Evolutionary conservation across 2,797 vertebrate species (phyloP).

Genomic region (Clarias pachynema): DNA sequence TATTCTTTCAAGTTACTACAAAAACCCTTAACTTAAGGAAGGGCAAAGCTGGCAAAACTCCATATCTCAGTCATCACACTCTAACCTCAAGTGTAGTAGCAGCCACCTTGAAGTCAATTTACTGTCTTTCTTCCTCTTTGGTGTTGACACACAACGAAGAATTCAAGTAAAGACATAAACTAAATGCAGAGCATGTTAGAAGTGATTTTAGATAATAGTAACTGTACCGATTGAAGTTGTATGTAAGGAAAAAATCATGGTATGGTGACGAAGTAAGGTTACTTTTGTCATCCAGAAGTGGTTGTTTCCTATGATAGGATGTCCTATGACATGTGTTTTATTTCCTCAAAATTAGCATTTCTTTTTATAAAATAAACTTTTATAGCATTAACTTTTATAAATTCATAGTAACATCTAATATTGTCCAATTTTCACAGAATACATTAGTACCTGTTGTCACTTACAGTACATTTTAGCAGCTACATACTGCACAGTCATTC

Average conservation of each 20-base stretch:
- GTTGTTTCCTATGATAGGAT: background rate
- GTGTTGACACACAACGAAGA: background rate
- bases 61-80: background rate
- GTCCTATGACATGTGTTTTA: background rate
- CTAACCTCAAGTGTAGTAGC: background rate
- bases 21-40: background rate
- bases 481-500: background rate
- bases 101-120: background rate
- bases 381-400: background rate
- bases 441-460: background rate
- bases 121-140: background rate
- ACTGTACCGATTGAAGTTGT: background rate
- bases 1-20: background rate
- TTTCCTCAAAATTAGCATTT: background rate
- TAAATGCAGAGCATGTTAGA: background rate
- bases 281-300: background rate
- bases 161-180: background rate
- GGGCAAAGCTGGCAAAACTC: background rate
- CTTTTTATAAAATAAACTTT: too few species aligned
- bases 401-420: background rate
- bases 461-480: background rate
- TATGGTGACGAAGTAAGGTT: background rate
- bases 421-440: background rate
- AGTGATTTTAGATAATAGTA: background rate
- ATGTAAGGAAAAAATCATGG: background rate